phyloP scores from a whole-genome alignment of 1,140 invertebrate species.

The Drosophila novamexicana region DNA sequence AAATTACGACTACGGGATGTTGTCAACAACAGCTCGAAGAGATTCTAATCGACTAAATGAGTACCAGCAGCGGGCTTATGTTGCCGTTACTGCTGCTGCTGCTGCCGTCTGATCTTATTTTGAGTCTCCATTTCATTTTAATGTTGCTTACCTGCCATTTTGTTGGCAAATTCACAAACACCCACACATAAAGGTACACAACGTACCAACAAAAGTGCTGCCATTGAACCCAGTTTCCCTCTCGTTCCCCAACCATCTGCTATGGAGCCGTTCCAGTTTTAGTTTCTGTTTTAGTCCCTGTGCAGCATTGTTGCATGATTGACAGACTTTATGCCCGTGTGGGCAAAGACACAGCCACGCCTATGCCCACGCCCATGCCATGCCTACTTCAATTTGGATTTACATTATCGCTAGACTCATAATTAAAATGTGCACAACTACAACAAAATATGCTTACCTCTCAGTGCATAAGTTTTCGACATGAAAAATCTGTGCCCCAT shows the following conservation, averaged over 20 bases:
- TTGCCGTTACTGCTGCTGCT: background rate
- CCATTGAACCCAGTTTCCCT: slow-evolving; percentile 28
- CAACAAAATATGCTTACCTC: slow-evolving; percentile 5
- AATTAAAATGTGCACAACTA: slow-evolving; percentile 59
- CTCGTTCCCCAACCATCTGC: background rate
- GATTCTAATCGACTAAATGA: slow-evolving; percentile 50
- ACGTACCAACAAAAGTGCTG: slow-evolving; percentile 6
- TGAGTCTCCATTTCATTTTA: slow-evolving; percentile 41
- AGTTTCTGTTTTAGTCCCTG: slow-evolving; percentile 26
- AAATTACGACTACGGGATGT: slow-evolving; percentile 43
- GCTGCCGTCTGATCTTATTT: slow-evolving; percentile 33
- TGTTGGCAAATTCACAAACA: slow-evolving; percentile 27
- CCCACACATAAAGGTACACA: slow-evolving; percentile 4
- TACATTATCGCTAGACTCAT: slow-evolving; percentile 50
- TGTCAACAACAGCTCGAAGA: slow-evolving; percentile 30
- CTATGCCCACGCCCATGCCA: background rate
- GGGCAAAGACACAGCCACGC: slow-evolving; percentile 20
- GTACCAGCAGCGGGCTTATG: slow-evolving; percentile 12
- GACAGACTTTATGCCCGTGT: slow-evolving; percentile 49
- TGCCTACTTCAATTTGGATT: slow-evolving; percentile 10
- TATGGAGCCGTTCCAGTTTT: background rate
- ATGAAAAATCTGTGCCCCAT: slow-evolving; percentile 7
- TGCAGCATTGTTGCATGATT: slow-evolving; percentile 51
- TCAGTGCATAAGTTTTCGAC: slow-evolving; percentile 34
- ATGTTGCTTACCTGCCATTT: slow-evolving; percentile 44